Conservation (phyloP, 2,888 invertebrate species). For the Andrena bicolor region DNA sequence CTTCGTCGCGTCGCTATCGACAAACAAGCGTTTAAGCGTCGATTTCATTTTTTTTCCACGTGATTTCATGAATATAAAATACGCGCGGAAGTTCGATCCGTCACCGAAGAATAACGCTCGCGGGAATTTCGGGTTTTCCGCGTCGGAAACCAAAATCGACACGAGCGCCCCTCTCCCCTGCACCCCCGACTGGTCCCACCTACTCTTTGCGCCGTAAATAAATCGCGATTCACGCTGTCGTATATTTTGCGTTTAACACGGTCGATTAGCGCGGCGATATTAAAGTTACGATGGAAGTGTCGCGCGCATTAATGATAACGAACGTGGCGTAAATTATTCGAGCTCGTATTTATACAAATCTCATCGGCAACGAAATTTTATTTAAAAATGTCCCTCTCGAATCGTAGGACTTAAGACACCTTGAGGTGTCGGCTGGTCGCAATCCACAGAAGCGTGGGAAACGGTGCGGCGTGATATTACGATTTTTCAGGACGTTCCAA, state of each 20-base stretch:
- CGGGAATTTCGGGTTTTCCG: not conserved
- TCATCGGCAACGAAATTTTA: too few species aligned
- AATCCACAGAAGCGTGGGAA: too few species aligned
- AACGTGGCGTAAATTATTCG: not conserved
- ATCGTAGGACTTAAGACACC: too few species aligned
- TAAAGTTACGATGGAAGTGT: not conserved
- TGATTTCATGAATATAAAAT: slow-evolving; percentile 30
- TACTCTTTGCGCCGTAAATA: slow-evolving; percentile 14
- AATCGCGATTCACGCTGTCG: not conserved
- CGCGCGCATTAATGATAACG: not conserved
- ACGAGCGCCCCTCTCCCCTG: not conserved
- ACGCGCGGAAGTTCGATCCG: not conserved
- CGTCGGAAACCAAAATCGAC: slow-evolving; percentile 17
- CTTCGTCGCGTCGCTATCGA: not conserved
- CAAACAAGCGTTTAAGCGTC: slow-evolving; percentile 25
- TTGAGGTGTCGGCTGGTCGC: too few species aligned
- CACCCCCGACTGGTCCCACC: not conserved
- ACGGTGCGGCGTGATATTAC: not conserved
- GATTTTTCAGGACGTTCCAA: not conserved
- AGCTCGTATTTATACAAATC: too few species aligned
- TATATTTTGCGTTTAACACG: not conserved
- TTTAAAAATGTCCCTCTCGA: too few species aligned
- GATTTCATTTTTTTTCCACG: slow-evolving; percentile 16
- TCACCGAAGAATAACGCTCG: slow-evolving; percentile 6
- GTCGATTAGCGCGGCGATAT: not conserved